Evolutionary conservation across 2,888 invertebrate genomes (phyloP).

Genomic region (Linhomoeus sp.): DNA sequence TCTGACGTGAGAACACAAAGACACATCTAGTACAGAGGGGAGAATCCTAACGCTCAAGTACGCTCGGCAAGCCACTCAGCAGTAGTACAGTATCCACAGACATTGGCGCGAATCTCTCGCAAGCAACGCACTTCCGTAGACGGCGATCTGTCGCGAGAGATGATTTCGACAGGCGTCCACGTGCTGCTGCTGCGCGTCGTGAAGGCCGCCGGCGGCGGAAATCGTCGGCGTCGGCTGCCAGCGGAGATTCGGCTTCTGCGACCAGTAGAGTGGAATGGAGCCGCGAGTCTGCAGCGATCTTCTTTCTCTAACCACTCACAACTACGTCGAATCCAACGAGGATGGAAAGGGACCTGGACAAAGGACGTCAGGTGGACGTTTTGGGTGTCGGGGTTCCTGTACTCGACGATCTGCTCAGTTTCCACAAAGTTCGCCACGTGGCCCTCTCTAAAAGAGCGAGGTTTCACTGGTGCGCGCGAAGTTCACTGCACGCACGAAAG

Average conservation of each 20-base stretch:
- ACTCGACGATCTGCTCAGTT: slow-evolving; percentile 53
- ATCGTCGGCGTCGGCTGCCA: slow-evolving; percentile 36
- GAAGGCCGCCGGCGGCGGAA: slow-evolving; percentile 8
- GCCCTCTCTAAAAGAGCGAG: slow-evolving; percentile 38
- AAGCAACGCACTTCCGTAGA: slow-evolving; percentile 67
- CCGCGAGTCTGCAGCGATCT: no score
- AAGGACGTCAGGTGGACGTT: slow-evolving; percentile 2
- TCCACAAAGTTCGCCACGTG: slow-evolving; percentile 94
- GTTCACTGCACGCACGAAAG: neutral
- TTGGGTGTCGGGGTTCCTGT: slow-evolving; percentile 14
- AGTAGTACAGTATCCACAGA: no score
- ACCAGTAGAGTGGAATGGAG: no score
- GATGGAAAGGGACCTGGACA: neutral
- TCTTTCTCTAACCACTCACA: neutral
- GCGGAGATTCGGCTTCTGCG: no score
- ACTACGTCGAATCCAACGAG: slow-evolving; percentile 5
- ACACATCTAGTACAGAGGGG: no score
- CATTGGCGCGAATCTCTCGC: slow-evolving; percentile 31
- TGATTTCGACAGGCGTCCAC: no score
- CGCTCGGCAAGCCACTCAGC: no score
- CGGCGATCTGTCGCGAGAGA: no score
- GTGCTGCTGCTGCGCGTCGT: no score
- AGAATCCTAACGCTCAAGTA: no score
- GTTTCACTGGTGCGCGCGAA: neutral
- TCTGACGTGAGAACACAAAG: slow-evolving; percentile 52